Conservation (phyloP, 2,888 invertebrate genomes). For the Eutolmus rufibarbis region DNA sequence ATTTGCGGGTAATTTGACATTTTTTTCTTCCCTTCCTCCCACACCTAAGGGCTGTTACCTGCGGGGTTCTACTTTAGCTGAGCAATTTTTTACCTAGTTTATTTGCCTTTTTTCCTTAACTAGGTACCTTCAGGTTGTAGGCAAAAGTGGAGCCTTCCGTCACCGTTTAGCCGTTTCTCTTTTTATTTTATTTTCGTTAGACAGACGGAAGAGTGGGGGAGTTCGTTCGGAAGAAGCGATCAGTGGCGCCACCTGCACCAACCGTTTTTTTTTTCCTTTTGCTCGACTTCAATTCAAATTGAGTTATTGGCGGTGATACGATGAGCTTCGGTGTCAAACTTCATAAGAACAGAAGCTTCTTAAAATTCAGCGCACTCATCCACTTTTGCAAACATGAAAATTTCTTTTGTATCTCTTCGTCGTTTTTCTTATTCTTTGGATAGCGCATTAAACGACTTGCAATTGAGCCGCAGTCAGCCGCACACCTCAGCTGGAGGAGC, state of each 20-base stretch:
- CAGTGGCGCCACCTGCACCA: background rate
- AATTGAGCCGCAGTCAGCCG: background rate
- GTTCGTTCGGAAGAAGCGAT: background rate
- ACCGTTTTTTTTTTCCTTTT: background rate
- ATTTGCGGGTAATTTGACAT: background rate
- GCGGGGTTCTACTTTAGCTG: background rate
- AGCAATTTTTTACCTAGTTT: background rate
- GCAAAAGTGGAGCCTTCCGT: background rate
- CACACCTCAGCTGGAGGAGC: background rate
- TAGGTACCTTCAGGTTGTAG: background rate
- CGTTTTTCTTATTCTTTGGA: background rate
- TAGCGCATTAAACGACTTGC: background rate
- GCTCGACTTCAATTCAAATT: background rate
- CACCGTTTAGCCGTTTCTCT: background rate
- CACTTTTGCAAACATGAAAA: background rate
- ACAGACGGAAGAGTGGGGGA: background rate
- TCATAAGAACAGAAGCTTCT: background rate
- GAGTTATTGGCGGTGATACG: background rate
- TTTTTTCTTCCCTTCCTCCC: background rate
- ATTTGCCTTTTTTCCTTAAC: background rate
- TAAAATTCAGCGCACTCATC: conserved; percentile 27
- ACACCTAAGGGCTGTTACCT: background rate
- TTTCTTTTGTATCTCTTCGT: background rate
- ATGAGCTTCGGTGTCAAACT: background rate
- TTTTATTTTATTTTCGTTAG: background rate